Evolutionary conservation across 2,888 invertebrate species (phyloP).

Genomic region (Lepetodrilus schrolli): DNA sequence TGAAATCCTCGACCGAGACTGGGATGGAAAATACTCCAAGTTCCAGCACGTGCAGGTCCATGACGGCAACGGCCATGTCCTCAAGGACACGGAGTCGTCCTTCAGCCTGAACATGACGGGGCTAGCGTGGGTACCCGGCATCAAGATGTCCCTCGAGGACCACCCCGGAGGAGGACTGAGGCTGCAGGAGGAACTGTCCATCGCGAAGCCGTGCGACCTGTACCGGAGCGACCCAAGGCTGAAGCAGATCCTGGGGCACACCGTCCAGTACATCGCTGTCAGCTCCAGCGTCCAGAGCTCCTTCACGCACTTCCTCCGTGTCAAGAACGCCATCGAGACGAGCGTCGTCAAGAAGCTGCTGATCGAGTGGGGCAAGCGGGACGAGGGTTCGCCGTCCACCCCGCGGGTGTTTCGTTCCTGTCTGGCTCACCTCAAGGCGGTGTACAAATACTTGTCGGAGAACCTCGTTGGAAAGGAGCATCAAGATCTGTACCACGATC

Average conservation of each 20-base stretch:
- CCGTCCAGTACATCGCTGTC: conserved; percentile 62
- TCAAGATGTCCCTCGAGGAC: conserved; percentile 34
- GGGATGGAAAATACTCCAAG: conserved; percentile 50
- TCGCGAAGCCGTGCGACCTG: conserved; percentile 31
- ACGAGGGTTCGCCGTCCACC: conserved; percentile 32
- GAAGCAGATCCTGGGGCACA: conserved; percentile 54
- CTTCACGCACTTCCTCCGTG: conserved; percentile 58
- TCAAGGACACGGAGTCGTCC: conserved; percentile 58
- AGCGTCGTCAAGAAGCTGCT: conserved; percentile 56
- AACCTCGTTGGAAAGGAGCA: conserved; percentile 57
- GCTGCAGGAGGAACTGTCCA: background rate
- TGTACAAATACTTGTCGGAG: conserved; percentile 63
- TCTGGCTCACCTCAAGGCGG: conserved; percentile 58
- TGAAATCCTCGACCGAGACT: conserved; percentile 52
- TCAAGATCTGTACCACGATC: conserved; percentile 58
- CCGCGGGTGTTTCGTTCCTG: conserved; percentile 60
- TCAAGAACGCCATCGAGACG: conserved; percentile 51
- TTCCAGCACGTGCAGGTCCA: conserved; percentile 44
- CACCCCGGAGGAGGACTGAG: background rate
- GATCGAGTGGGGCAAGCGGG: conserved; percentile 59
- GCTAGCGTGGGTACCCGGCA: conserved; percentile 64
- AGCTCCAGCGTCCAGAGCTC: conserved; percentile 40
- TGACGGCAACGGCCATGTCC: conserved; percentile 42
- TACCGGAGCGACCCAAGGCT: conserved; percentile 42
- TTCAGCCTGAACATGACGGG: conserved; percentile 60